A percentile compares a stretch with the other conserved stretches of the same genome.
These are phyloP conservation scores for Saccostrea glomerata DNA, from an alignment of 1,140 invertebrate species.

Conservation along the genomic window DNA sequence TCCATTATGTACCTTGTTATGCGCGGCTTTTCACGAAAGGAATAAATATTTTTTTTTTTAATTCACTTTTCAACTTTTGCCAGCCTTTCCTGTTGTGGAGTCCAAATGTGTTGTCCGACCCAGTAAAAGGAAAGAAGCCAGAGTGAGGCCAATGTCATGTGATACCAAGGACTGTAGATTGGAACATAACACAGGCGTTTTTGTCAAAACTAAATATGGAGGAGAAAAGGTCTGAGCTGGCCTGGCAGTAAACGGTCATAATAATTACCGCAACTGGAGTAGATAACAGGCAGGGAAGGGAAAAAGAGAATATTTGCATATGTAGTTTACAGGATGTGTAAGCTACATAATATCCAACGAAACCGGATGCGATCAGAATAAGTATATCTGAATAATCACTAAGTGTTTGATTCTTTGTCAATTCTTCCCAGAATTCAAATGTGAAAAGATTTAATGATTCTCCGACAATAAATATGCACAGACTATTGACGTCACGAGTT, in stretches of 20 bases:
- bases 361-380: slow-evolving; percentile 44
- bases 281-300: slow-evolving; percentile 63
- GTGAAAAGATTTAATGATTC: not conserved
- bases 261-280: slow-evolving; percentile 61
- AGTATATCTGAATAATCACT: not conserved
- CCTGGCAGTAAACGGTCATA: slow-evolving; percentile 32
- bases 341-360: slow-evolving; percentile 66
- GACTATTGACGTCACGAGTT: slow-evolving; percentile 59
- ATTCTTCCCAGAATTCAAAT: not conserved
- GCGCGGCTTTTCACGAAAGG: not conserved
- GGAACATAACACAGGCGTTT: not conserved
- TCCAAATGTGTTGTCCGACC: slow-evolving; percentile 99
- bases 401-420: not conserved
- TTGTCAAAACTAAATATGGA: not conserved
- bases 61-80: slow-evolving; percentile 92
- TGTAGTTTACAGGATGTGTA: slow-evolving; percentile 70
- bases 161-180: slow-evolving; percentile 33
- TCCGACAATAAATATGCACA: slow-evolving; percentile 53
- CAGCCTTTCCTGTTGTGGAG: slow-evolving; percentile 96
- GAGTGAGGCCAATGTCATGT: slow-evolving; percentile 41
- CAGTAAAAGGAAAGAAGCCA: slow-evolving; percentile 92
- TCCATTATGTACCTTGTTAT: not conserved
- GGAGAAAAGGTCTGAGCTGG: not conserved
- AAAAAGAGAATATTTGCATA: slow-evolving; percentile 70
- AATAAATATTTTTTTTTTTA: too few species aligned